These are phyloP conservation scores for Regulus satrapa DNA, from an alignment of 2,113 vertebrate species.

Conservation along the genomic window DNA sequence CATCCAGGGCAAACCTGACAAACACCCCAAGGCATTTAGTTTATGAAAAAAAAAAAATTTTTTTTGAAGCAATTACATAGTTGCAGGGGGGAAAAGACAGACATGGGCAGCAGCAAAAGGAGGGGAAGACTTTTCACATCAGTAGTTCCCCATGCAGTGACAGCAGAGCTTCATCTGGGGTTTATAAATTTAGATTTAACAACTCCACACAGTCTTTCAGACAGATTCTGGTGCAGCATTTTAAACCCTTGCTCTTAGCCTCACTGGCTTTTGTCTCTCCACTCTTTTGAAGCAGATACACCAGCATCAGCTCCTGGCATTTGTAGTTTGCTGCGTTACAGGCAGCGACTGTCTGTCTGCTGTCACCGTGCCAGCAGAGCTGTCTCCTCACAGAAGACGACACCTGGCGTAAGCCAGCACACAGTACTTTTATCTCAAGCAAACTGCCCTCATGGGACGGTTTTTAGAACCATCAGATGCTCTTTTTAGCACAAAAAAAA, in stretches of 20 bases:
- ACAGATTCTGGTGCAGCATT: background rate
- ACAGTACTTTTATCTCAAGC: background rate
- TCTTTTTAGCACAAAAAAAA: background rate
- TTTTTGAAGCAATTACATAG: background rate
- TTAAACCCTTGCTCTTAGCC: background rate
- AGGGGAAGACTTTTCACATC: background rate
- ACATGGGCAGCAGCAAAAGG: background rate
- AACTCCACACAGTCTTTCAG: too few species aligned
- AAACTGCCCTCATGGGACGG: background rate
- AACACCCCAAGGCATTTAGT: background rate
- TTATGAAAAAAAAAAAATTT: background rate
- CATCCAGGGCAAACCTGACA: background rate
- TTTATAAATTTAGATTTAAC: too few species aligned
- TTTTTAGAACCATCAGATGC: background rate
- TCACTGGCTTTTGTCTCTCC: background rate
- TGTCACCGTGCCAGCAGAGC: background rate
- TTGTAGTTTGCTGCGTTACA: background rate
- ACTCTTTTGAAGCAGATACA: background rate
- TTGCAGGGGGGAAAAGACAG: background rate
- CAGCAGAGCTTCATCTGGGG: background rate
- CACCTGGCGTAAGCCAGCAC: background rate
- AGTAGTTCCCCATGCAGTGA: background rate
- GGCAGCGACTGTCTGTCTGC: rapidly evolving
- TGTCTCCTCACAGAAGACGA: background rate
- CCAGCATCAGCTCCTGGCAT: background rate